Evolutionary conservation across 2,113 vertebrate species (phyloP).

Genomic region (Plotosus lineatus): DNA sequence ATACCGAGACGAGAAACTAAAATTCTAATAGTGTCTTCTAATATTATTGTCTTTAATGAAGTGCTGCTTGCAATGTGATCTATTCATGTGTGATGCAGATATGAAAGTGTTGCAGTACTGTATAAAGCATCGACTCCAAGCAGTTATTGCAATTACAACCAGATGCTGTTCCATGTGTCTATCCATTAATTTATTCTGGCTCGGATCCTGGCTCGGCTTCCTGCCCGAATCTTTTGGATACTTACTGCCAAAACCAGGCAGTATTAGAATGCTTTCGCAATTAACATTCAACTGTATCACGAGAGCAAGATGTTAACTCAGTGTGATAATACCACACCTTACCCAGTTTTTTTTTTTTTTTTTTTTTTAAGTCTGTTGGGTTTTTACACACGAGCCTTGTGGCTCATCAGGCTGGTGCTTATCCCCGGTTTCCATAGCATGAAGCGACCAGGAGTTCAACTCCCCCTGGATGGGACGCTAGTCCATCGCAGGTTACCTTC

Average conservation of each 20-base stretch:
- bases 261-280: neutral
- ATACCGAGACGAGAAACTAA: neutral
- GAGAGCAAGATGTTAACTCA: slow-evolving; percentile 17
- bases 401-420: no score
- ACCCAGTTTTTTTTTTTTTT: neutral
- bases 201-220: neutral
- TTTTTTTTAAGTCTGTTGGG: no score
- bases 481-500: no score
- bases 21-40: neutral
- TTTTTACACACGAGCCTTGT: no score
- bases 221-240: neutral
- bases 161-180: slow-evolving; percentile 42
- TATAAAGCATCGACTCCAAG: neutral
- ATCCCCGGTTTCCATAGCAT: no score
- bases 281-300: slow-evolving; percentile 21
- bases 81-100: neutral
- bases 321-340: neutral
- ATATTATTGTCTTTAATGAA: neutral
- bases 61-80: neutral
- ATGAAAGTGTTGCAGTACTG: neutral
- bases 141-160: slow-evolving; percentile 22
- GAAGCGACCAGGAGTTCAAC: no score
- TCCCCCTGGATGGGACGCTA: no score
- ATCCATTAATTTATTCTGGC: slow-evolving; percentile 42
- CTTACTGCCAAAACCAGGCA: neutral